Conservation (phyloP, 2,113 vertebrate species). For the Protobothrops mucrosquamatus region DNA sequence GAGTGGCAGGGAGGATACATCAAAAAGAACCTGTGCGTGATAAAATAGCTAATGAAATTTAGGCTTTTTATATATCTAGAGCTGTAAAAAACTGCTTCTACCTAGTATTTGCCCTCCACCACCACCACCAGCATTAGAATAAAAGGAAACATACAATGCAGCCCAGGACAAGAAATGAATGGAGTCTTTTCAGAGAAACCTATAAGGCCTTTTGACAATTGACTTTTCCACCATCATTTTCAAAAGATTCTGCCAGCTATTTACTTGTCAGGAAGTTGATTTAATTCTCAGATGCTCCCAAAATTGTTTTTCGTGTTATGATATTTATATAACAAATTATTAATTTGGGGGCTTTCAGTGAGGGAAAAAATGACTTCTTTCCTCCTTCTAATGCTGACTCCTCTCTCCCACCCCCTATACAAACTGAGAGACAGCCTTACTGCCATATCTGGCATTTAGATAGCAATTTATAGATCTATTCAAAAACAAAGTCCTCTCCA, state of each 20-base stretch:
- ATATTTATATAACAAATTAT: slow-evolving; percentile 72
- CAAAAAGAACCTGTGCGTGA: slow-evolving; percentile 4
- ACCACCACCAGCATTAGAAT: slow-evolving; percentile 9
- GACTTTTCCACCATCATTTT: slow-evolving; percentile 59
- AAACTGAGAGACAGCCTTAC: slow-evolving; percentile 68
- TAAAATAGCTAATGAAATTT: slow-evolving; percentile 59
- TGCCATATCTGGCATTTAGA: slow-evolving; percentile 50
- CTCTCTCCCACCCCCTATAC: slow-evolving; percentile 34
- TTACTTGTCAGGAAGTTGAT: slow-evolving; percentile 61
- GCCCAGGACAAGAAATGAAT: slow-evolving; percentile 54
- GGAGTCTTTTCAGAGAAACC: slow-evolving; percentile 48
- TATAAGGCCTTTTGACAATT: slow-evolving; percentile 57
- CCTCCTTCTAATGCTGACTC: not conserved
- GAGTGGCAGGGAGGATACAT: slow-evolving; percentile 36
- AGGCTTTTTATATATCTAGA: slow-evolving; percentile 52
- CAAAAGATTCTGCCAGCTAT: slow-evolving; percentile 59
- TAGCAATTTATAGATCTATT: slow-evolving; percentile 59
- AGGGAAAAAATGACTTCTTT: slow-evolving; percentile 49
- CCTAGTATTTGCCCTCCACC: not conserved
- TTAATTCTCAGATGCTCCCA: slow-evolving; percentile 57
- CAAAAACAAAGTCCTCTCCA: slow-evolving; percentile 50
- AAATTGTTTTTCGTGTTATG: slow-evolving; percentile 57
- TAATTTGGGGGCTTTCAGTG: slow-evolving; percentile 65
- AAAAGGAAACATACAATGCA: slow-evolving; percentile 52
- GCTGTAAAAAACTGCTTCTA: slow-evolving; percentile 49